These are phyloP conservation scores for Molossus alvarezi DNA, from an alignment of 2,797 vertebrate species.

Conservation along the genomic window DNA sequence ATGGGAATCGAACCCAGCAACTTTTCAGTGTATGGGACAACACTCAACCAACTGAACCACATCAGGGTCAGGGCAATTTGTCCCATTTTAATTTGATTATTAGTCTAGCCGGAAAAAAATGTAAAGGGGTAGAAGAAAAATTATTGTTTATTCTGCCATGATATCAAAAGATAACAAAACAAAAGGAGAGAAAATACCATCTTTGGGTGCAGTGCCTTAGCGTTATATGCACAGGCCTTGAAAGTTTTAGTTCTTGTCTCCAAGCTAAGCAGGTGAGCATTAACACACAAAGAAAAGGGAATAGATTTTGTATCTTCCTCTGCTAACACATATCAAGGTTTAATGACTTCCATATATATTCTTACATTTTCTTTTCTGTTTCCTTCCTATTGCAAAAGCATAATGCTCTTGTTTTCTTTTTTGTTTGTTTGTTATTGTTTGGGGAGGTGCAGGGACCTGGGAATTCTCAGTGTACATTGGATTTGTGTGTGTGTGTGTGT, in stretches of 20 bases:
- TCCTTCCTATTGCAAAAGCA: constrained; percentile 10
- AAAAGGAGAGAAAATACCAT: not conserved
- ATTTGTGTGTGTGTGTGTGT: not conserved
- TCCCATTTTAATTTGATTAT: not conserved
- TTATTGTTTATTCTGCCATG: not conserved
- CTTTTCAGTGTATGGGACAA: no score
- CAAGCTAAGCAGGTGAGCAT: constrained; percentile 2
- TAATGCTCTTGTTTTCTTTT: not conserved
- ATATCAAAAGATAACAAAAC: not conserved
- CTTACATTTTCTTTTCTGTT: constrained; percentile 30
- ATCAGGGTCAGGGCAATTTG: not conserved
- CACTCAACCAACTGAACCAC: not conserved
- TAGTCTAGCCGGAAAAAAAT: not conserved
- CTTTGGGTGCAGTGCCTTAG: not conserved
- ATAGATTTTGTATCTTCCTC: constrained; percentile 48
- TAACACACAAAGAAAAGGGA: not conserved
- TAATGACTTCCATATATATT: constrained; percentile 43
- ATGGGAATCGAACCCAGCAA: not conserved
- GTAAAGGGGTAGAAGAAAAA: not conserved
- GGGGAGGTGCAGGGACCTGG: not conserved
- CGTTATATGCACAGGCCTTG: not conserved
- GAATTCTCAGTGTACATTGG: not conserved
- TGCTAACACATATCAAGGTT: constrained; percentile 60
- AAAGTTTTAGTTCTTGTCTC: not conserved
- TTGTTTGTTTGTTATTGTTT: not conserved